Conservation (phyloP, 2,797 vertebrate species). For the Lutjanus campechanus region DNA sequence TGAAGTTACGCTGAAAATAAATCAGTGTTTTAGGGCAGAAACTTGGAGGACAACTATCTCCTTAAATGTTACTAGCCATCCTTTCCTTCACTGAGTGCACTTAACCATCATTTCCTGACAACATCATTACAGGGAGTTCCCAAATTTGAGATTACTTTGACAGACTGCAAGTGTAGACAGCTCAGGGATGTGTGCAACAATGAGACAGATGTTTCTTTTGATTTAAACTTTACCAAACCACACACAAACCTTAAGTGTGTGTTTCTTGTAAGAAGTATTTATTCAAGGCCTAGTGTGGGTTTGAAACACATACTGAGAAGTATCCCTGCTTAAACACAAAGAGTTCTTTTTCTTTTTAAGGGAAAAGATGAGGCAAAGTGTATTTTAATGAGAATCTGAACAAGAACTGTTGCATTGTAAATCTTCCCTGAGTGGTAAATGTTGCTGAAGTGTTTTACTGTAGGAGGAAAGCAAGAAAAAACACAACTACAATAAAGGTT, state of each 20-base stretch:
- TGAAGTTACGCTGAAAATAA: neutral
- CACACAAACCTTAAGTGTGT: slow-evolving; percentile 2
- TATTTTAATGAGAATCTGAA: neutral
- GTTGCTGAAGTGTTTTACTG: neutral
- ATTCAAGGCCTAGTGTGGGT: neutral
- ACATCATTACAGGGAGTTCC: slow-evolving; percentile 34
- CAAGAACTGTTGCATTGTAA: neutral
- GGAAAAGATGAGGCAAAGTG: neutral
- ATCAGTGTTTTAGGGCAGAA: neutral
- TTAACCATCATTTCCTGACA: slow-evolving; percentile 20
- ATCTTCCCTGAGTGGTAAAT: neutral
- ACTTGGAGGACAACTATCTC: neutral
- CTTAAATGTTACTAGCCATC: neutral
- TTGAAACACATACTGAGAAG: neutral
- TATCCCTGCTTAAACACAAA: neutral
- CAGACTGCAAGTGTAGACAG: slow-evolving; percentile 42
- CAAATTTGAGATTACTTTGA: slow-evolving; percentile 24
- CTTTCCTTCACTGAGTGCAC: neutral
- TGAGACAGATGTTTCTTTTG: neutral
- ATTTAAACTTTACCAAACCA: neutral
- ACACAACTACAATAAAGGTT: neutral
- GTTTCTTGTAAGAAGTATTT: neutral
- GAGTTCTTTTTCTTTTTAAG: neutral
- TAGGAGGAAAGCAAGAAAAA: neutral
- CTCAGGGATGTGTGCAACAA: slow-evolving; percentile 16